Evolutionary conservation across 2,797 vertebrate species (phyloP).

Genomic region (Pangasius larnaudii): DNA sequence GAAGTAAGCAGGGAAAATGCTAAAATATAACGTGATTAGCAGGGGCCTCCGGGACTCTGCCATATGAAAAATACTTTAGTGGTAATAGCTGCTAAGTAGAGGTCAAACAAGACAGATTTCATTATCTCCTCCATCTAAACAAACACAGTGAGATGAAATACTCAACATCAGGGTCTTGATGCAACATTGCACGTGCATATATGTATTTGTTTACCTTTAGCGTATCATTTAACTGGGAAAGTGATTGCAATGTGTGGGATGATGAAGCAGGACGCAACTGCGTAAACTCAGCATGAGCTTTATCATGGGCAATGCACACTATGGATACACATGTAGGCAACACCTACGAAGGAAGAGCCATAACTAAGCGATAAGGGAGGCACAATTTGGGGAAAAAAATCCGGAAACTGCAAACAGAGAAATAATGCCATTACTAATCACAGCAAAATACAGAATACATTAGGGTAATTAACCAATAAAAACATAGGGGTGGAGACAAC

Average conservation of each 20-base stretch:
- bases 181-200: neutral
- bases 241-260: neutral
- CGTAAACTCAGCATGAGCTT: neutral
- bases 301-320: neutral
- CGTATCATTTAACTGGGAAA: neutral
- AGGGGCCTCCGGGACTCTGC: neutral
- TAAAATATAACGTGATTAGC: neutral
- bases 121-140: constrained; percentile 9
- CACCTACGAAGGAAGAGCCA: neutral
- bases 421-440: neutral
- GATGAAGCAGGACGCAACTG: neutral
- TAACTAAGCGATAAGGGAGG: neutral
- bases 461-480: neutral
- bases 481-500: neutral
- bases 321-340: neutral
- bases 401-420: neutral
- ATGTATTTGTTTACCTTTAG: constrained; percentile 8
- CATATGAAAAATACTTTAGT: neutral
- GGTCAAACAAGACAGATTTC: constrained; percentile 15
- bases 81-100: neutral
- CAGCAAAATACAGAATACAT: neutral
- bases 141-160: constrained; percentile 1
- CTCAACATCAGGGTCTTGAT: neutral
- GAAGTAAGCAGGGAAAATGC: constrained; percentile 2
- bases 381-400: neutral